Conservation (phyloP, 1,140 invertebrate species). For the Cryptotermes secundus region DNA sequence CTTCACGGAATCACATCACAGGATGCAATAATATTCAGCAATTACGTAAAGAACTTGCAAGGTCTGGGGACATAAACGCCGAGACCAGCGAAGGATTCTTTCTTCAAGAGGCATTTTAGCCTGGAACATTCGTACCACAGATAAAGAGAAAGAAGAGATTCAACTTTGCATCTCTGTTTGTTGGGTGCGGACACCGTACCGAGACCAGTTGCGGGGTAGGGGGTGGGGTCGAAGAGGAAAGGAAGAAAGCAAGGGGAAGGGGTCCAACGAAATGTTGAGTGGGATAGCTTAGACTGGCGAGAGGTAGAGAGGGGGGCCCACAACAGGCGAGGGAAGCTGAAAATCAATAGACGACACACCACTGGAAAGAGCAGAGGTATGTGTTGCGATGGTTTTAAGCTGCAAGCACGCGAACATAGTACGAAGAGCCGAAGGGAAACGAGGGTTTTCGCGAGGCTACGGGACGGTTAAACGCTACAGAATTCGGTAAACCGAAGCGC, state of each 20-base stretch:
- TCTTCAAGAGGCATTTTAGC: neutral
- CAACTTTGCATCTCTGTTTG: neutral
- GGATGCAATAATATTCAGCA: too few relatives aligned
- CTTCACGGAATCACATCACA: too few relatives aligned
- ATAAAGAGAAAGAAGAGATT: neutral
- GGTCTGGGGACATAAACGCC: too few relatives aligned
- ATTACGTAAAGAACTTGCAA: too few relatives aligned
- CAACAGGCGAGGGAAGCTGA: neutral
- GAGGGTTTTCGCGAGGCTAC: too few relatives aligned
- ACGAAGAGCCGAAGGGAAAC: neutral
- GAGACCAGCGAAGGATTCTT: neutral
- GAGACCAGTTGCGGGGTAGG: neutral
- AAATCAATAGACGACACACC: neutral
- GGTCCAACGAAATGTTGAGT: neutral
- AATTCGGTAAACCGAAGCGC: too few relatives aligned
- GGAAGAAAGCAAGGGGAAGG: neutral
- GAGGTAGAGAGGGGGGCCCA: neutral
- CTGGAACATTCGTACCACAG: neutral
- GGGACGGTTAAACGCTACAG: too few relatives aligned
- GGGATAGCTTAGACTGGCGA: neutral
- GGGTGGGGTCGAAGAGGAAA: neutral
- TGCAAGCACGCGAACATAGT: too few relatives aligned
- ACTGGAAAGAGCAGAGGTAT: neutral
- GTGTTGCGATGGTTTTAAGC: neutral
- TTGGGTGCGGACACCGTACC: neutral